Evolutionary conservation across 2,797 vertebrate species (phyloP), one percentile per base, ranked within the genome.

Genomic region (Astyanax mexicanus): DNA sequence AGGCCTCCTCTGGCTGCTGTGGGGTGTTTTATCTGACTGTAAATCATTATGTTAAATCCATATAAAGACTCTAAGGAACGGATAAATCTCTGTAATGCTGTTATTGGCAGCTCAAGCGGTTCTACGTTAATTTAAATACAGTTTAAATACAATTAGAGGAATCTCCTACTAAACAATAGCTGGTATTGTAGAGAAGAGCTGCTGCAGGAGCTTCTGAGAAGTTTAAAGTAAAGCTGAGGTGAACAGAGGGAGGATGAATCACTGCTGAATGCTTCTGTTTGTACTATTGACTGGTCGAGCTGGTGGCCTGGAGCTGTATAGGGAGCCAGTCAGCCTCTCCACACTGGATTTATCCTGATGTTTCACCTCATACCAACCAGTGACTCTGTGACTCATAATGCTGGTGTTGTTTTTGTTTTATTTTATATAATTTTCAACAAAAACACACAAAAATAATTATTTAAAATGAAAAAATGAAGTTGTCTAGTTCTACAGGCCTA

Each of bases 231-330:
- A 51, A 60, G 23, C 45, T 1, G 27, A 37, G 6, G 58, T 71
- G 60, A 40, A 37, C 9, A 21, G 32, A 4, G 21, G 49, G 32
- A 4, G 21, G 49, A 65, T 58, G 61, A 71, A 25, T 67, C 75
- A 72, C 40, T 47, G 21, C 52, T 19, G 15, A 35, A 61, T 21
- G 19, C 17, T 49, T 64, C 58, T 21, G 35, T 21, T 62, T 62
- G 58, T 62, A 42, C 61, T 64, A 21, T 21, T 38, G 57, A 38
- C n/a, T 19, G 62, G 23, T 65, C 44, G 45, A 29, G 64, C 42
- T 29, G 44, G 64, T 66, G 42, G 64, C 25, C 25, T 32, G 23
- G 11, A 32, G 23, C 25, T 32, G 29, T 29, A 2, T 32, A 15
- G 13, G 27, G 38, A 44, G 12, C 2, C 40, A 44, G 12, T 2